phyloP scores from a whole-genome alignment of 2,797 vertebrate genomes.

The Eulemur rubriventer region DNA sequence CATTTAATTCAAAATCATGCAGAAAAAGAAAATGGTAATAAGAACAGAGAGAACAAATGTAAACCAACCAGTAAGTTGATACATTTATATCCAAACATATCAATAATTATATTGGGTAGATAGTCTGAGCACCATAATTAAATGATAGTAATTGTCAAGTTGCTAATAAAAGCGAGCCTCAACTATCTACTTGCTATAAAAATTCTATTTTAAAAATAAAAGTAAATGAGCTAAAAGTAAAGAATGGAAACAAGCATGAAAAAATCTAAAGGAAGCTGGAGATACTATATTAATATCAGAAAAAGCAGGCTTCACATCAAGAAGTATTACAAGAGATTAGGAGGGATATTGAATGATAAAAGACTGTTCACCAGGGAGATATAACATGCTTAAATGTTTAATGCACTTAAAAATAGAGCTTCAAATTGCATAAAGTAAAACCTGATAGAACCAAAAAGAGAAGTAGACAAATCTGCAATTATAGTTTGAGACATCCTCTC shows the following conservation, averaged over 20 bases:
- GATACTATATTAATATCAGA: background rate
- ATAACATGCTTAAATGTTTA: background rate
- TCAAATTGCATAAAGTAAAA: background rate
- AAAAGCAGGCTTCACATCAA: background rate
- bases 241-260: background rate
- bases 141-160: background rate
- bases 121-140: background rate
- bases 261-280: background rate
- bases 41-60: background rate
- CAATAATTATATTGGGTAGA: background rate
- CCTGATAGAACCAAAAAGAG: background rate
- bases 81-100: background rate
- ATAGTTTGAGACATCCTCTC: background rate
- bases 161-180: background rate
- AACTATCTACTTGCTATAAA: background rate
- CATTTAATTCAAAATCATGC: background rate
- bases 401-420: background rate
- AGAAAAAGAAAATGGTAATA: background rate
- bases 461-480: background rate
- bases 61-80: background rate
- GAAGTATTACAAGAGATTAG: background rate
- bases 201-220: background rate
- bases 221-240: background rate
- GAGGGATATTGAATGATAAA: background rate
- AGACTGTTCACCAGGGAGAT: background rate